These are phyloP conservation scores for Cinclus cinclus DNA, from an alignment of 2,113 vertebrate species.

Conservation along the genomic window DNA sequence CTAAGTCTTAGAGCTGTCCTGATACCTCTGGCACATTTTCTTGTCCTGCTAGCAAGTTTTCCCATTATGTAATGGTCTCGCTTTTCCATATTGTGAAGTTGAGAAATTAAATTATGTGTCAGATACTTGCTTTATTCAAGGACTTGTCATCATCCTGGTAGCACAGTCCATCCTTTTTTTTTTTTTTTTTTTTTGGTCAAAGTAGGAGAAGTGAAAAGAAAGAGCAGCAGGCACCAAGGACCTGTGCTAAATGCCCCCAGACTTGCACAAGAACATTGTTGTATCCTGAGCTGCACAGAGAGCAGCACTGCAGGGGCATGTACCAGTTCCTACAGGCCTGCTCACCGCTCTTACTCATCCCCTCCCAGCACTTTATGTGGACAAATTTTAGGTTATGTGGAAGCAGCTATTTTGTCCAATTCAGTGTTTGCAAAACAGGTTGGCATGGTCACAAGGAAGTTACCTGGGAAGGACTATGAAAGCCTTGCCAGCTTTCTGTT, in stretches of 20 bases:
- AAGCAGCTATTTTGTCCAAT: neutral
- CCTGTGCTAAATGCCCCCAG: neutral
- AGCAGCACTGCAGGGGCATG: neutral
- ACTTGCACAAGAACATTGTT: neutral
- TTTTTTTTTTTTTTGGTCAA: neutral
- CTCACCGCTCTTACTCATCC: neutral
- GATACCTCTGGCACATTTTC: neutral
- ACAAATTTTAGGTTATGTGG: neutral
- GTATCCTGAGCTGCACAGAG: neutral
- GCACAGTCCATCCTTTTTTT: neutral
- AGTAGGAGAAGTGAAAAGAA: neutral
- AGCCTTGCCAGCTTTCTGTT: slow-evolving; percentile 13
- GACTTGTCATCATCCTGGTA: neutral
- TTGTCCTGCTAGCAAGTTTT: neutral
- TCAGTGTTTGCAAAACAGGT: neutral
- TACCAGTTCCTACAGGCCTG: neutral
- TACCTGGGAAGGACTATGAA: neutral
- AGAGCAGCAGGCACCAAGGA: neutral
- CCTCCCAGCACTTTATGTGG: neutral
- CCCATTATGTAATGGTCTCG: neutral
- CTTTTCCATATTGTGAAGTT: neutral
- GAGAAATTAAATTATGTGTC: neutral
- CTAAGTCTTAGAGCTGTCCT: neutral
- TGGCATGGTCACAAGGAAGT: neutral
- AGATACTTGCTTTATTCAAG: neutral